Percentiles rank a stretch among this genome's conserved stretches.
Conservation (phyloP, 2,113 vertebrate genomes). For the Oreochromis niloticus region DNA sequence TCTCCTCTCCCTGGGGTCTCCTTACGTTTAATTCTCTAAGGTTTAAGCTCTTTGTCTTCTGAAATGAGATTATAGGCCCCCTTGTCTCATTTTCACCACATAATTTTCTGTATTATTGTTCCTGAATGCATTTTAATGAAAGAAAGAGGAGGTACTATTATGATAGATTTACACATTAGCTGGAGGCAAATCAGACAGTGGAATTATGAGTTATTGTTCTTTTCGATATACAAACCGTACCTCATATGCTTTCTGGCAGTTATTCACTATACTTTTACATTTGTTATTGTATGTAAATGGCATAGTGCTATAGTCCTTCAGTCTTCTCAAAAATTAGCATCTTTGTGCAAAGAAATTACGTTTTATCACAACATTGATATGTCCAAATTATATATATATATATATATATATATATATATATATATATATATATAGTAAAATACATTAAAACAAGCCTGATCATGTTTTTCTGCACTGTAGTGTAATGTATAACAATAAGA, state of each 20-base stretch:
- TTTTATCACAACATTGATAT: neutral
- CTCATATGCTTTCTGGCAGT: neutral
- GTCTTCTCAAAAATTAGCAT: neutral
- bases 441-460: neutral
- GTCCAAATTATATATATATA: neutral
- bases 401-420: neutral
- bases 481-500: neutral
- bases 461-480: neutral
- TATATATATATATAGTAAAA: neutral
- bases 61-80: neutral
- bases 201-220: neutral
- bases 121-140: neutral
- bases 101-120: neutral
- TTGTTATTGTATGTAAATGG: neutral
- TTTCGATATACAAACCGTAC: neutral
- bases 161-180: neutral
- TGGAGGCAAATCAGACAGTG: neutral
- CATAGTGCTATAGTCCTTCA: neutral
- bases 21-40: neutral
- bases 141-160: neutral
- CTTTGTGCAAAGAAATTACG: no score
- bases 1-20: neutral
- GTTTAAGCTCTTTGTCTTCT: neutral
- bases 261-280: neutral
- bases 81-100: neutral